Percentiles rank a stretch among this genome's conserved stretches.
Evolutionary conservation across 53 echinoderm and acorn worm genomes (phyloP).

Genomic region (Actinopyga echinites): DNA sequence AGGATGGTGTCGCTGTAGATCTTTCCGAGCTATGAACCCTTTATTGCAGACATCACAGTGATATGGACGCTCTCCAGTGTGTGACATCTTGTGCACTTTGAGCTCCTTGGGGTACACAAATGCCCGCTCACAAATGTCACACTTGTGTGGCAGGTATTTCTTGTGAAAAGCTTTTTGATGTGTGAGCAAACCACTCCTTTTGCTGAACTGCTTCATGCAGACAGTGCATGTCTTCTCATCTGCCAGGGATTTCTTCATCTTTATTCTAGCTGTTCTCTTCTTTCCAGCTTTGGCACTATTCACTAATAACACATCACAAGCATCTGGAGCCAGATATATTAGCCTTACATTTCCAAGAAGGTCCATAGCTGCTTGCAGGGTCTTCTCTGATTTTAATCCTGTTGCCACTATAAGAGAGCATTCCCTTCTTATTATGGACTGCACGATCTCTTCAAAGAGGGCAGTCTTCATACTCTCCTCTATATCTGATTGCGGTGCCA

Average conservation of each 20-base stretch:
- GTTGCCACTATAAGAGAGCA: slow-evolving; percentile 30
- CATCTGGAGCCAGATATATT: slow-evolving; percentile 31
- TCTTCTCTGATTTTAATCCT: slow-evolving; percentile 13
- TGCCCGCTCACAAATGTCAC: slow-evolving; percentile 20
- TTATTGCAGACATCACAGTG: slow-evolving; percentile 27
- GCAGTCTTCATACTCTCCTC: slow-evolving; percentile 23
- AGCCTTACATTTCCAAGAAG: slow-evolving; percentile 8
- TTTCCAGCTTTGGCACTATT: background rate
- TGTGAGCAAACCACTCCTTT: slow-evolving; percentile 32
- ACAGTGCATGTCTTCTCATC: background rate
- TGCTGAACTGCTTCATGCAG: slow-evolving; percentile 28
- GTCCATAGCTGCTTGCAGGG: background rate
- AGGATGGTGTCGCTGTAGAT: slow-evolving; percentile 28
- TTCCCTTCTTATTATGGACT: slow-evolving; percentile 2
- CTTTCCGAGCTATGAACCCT: slow-evolving; percentile 38
- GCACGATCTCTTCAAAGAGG: slow-evolving; percentile 33
- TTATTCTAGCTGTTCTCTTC: background rate
- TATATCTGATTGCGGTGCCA: background rate
- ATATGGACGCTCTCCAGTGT: slow-evolving; percentile 31
- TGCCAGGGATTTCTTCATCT: slow-evolving; percentile 15
- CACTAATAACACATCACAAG: slow-evolving; percentile 33
- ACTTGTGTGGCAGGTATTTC: slow-evolving; percentile 21
- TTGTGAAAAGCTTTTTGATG: slow-evolving; percentile 33
- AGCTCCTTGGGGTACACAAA: slow-evolving; percentile 46
- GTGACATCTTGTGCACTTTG: slow-evolving; percentile 19